Evolutionary conservation across 1,140 invertebrate genomes (phyloP), one percentile per base, ranked within the genome.

Genomic region (Dryas iulia): DNA sequence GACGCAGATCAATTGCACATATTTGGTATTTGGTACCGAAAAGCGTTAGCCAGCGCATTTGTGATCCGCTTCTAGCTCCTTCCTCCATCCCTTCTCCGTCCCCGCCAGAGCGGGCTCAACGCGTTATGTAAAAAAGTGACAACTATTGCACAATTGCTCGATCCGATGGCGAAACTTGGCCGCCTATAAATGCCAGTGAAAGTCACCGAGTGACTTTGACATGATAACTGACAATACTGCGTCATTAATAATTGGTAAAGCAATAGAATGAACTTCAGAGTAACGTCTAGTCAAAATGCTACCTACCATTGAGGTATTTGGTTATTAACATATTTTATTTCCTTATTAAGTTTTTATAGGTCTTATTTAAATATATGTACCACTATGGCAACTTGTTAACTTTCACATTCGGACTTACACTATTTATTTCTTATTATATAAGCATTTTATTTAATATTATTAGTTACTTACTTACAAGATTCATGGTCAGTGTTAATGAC

Each of bases 51-150:
- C 54, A 30, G 31, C 59, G 65, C 53, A 53, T 61, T 53, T 61
- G 33, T 54, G 73, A 66, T 72, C 57, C 66, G 61, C 54, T 65
- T 24, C 53, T 59, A 39, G 69, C 23, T 7, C 31, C 33, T 26
- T 31, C 24, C 62, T 18, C 63, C 58, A 59, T 59, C 62, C 54
- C 65, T 59, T 47, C 71, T 61, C 65, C 30, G 21, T 63, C 65
- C 62, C 63, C 70, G 58, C 68, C 58, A 61, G 18, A 65, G 57
- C 56, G 56, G 18, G 59, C 52, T 76, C 72, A 77, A 68, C 76
- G 60, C 61, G 81, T 91, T 91, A 91, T 89, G 84, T 91, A 91
- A 91, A 88, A 79, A 89, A 87, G 86, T 85, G 85, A 86, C 82
- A 89, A 86, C 83, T 76, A 77, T 91, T 91, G 82, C 89, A 90